phyloP scores from a whole-genome alignment of 2,888 invertebrate genomes.

The Eilema sororculum region DNA sequence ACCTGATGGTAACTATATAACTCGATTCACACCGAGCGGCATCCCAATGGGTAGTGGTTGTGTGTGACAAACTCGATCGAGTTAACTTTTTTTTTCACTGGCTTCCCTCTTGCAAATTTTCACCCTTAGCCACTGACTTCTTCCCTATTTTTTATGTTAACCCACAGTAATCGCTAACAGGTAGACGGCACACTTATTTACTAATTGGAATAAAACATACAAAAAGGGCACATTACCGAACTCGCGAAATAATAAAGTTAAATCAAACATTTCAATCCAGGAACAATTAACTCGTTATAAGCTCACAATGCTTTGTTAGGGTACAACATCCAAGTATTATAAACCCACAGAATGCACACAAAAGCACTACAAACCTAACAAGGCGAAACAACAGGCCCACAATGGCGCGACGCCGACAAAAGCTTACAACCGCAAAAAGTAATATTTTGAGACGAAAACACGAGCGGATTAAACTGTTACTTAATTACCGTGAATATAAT shows the following conservation, averaged over 20 bases:
- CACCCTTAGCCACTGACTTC: too few relatives aligned
- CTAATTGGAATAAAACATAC: conserved; percentile 44
- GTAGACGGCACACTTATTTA: conserved; percentile 15
- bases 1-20: too few relatives aligned
- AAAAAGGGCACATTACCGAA: conserved; percentile 1
- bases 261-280: conserved; percentile 20
- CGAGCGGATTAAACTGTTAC: conserved; percentile 29
- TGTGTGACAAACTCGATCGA: too few relatives aligned
- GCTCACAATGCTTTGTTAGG: conserved; percentile 20
- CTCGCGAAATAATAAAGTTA: conserved; percentile 19
- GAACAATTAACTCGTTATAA: conserved; percentile 30
- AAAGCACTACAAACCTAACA: conserved; percentile 27
- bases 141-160: not conserved
- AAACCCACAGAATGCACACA: conserved; percentile 38
- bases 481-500: conserved; percentile 39
- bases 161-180: not conserved
- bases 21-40: too few relatives aligned
- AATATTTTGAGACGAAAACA: conserved; percentile 27
- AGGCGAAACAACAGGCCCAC: conserved; percentile 24
- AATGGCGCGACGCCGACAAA: conserved; percentile 24
- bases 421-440: conserved; percentile 28
- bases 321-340: conserved; percentile 36
- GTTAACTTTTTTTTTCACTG: too few relatives aligned
- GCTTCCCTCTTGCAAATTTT: too few relatives aligned
- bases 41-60: too few relatives aligned